Percentiles rank a stretch among this genome's conserved stretches.
These are phyloP conservation scores for Anisognathus igniventris DNA, from an alignment of 2,797 vertebrate species.

Conservation along the genomic window DNA sequence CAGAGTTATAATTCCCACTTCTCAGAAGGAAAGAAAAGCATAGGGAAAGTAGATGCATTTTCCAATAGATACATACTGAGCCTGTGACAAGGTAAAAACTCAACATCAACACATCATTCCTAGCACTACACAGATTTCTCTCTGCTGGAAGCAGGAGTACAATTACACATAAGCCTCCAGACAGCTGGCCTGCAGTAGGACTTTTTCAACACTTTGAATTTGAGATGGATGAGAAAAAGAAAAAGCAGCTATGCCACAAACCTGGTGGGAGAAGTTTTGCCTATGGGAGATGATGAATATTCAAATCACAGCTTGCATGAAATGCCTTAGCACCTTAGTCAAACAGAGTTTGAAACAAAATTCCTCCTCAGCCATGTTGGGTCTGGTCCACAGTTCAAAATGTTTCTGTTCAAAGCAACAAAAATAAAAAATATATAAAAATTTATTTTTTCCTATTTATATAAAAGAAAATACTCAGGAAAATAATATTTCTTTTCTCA, in stretches of 20 bases:
- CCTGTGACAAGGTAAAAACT: conserved; percentile 51
- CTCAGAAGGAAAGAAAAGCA: conserved; percentile 11
- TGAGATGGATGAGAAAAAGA: conserved; percentile 51
- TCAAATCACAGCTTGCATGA: conserved; percentile 48
- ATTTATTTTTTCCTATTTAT: not conserved
- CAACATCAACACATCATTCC: conserved; percentile 55
- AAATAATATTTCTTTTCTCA: not conserved
- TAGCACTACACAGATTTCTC: conserved; percentile 55
- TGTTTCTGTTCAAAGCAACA: not conserved
- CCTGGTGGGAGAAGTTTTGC: conserved; percentile 48
- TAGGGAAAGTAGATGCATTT: conserved; percentile 21
- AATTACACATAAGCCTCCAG: conserved; percentile 59
- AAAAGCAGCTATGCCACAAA: conserved; percentile 33
- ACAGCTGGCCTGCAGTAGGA: conserved; percentile 60
- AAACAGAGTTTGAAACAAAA: conserved; percentile 23
- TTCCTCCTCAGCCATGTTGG: not conserved
- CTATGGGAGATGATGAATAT: conserved; percentile 49
- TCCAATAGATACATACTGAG: conserved; percentile 51
- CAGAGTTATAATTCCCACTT: conserved; percentile 11
- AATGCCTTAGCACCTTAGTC: conserved; percentile 16
- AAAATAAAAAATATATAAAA: not conserved
- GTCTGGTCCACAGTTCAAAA: not conserved
- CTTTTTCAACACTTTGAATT: conserved; percentile 61
- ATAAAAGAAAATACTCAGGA: not conserved
- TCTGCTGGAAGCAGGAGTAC: conserved; percentile 62